phyloP scores from a whole-genome alignment of 1,140 invertebrate genomes.

The Drosophila murphyi region DNA sequence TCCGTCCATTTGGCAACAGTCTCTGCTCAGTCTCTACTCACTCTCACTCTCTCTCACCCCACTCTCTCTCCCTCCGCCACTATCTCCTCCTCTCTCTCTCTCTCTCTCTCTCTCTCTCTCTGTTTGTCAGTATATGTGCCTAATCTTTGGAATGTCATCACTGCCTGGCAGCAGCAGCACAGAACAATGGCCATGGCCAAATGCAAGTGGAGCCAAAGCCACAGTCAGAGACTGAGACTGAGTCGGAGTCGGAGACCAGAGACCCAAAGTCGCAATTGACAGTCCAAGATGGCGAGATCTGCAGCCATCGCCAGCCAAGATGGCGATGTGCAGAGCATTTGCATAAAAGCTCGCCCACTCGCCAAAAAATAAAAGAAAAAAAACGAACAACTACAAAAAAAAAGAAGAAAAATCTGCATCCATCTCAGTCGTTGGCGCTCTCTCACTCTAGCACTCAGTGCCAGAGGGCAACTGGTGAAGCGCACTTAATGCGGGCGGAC shows the following conservation, averaged over 20 bases:
- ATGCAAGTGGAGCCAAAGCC: constrained; percentile 42
- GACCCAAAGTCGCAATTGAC: constrained; percentile 43
- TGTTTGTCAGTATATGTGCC: constrained; percentile 12
- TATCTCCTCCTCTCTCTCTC: not conserved
- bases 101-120: not conserved
- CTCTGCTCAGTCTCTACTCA: not conserved
- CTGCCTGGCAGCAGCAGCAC: constrained; percentile 50
- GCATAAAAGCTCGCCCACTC: constrained; percentile 46
- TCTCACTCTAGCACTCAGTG: not conserved
- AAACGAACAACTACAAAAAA: not conserved
- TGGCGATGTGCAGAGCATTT: constrained; percentile 62
- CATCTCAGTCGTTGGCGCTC: not conserved
- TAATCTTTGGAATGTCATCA: constrained; percentile 81
- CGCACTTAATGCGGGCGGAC: constrained; percentile 82
- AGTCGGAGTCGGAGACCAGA: not conserved
- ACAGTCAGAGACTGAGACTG: constrained; percentile 1
- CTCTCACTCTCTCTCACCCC: not conserved
- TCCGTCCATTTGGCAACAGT: constrained; percentile 28
- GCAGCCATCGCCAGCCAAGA: constrained; percentile 70
- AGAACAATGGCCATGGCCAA: constrained; percentile 68
- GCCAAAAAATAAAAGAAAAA: constrained; percentile 16
- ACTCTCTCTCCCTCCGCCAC: not conserved
- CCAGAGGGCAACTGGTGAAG: constrained; percentile 41
- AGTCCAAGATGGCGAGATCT: constrained; percentile 74
- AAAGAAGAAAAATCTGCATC: not conserved